phyloP scores from a whole-genome alignment of 2,797 vertebrate genomes.

The Acanthurus tractus region DNA sequence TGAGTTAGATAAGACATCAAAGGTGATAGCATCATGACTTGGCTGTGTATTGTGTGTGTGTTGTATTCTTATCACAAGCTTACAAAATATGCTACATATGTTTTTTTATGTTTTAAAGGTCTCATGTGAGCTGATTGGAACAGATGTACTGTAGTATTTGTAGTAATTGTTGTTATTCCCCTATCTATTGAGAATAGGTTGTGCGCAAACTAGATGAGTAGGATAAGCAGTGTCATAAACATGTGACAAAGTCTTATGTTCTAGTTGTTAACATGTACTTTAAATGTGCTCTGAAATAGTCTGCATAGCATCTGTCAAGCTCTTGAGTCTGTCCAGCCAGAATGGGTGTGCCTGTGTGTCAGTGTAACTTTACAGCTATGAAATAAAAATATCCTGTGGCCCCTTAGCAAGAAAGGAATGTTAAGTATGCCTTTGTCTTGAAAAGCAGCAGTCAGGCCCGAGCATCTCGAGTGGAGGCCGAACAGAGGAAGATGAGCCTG shows the following conservation, averaged over 20 bases:
- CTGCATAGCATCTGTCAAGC: constrained; percentile 6
- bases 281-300: not conserved
- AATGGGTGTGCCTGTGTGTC: constrained; percentile 4
- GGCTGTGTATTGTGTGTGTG: not conserved
- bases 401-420: constrained; percentile 10
- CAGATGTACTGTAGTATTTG: not conserved
- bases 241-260: not conserved
- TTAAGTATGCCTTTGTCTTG: constrained; percentile 47
- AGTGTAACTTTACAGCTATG: not conserved
- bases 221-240: not conserved
- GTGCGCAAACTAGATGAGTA: not conserved
- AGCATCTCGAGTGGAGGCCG: constrained; percentile 86
- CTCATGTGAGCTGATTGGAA: not conserved
- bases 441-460: constrained; percentile 87
- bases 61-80: not conserved
- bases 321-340: not conserved
- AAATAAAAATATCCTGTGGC: constrained; percentile 9
- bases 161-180: not conserved
- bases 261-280: not conserved
- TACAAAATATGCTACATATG: constrained; percentile 29
- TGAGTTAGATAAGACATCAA: constrained; percentile 22
- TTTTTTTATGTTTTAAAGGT: constrained; percentile 21
- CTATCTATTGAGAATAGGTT: not conserved
- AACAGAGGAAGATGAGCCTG: constrained; percentile 94
- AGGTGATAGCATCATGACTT: not conserved